A percentile compares a stretch with the other conserved stretches of the same genome.
phyloP scores from a whole-genome alignment of 2,113 vertebrate species.

The Ploceus nigricollis region DNA sequence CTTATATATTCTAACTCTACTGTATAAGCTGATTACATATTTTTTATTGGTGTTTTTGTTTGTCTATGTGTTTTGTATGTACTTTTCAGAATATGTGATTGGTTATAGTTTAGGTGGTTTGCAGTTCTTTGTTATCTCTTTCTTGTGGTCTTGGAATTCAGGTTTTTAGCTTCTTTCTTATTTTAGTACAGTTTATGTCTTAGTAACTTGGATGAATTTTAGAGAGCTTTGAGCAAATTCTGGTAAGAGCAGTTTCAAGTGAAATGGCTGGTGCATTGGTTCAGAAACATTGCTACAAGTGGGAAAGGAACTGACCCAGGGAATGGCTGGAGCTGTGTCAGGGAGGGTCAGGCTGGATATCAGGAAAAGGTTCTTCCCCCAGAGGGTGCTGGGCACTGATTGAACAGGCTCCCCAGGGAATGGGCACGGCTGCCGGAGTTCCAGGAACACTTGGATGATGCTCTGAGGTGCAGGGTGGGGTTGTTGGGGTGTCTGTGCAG shows the following conservation, averaged over 20 bases:
- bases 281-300: background rate
- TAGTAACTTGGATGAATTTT: background rate
- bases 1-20: background rate
- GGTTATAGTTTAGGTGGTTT: background rate
- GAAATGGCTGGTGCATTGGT: background rate
- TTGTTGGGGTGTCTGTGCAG: background rate
- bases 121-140: background rate
- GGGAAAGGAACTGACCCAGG: background rate
- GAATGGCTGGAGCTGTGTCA: background rate
- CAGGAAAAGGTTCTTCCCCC: background rate
- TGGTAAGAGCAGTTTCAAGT: background rate
- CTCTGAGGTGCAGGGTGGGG: background rate
- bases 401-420: background rate
- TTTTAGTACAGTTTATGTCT: background rate
- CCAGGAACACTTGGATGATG: fast-evolving
- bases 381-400: background rate
- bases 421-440: background rate
- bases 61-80: background rate
- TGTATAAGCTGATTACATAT: background rate
- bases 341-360: background rate
- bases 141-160: background rate
- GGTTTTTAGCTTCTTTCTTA: background rate
- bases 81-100: background rate
- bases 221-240: background rate
- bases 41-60: background rate